Evolutionary conservation across 2,888 invertebrate species (phyloP), one percentile per base, ranked within the genome.

Genomic region (Hirtodrosophila confusa): DNA sequence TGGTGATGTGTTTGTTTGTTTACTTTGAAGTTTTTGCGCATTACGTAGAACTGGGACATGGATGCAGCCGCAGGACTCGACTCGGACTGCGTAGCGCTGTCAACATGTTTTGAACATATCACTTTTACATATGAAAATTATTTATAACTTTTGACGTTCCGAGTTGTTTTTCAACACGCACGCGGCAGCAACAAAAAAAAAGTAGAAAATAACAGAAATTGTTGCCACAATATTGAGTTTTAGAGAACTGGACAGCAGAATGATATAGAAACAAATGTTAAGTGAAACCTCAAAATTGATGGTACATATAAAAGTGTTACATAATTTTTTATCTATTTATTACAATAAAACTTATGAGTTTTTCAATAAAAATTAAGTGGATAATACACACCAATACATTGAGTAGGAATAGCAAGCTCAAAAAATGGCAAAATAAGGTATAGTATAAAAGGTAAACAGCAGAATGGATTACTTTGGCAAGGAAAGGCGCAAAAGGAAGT

Each of bases 41-140:
- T 80, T 84, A 73, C 69, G 43, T 50, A 49, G 51, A 80, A 82
- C 69, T 85, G 79, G 86, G 77, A 79, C 80, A 75, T 61, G 61
- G 48, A 62, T 66, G 61, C 75, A 62, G 73, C 73, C 75, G 40
- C 66, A 55, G 73, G 61, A 75, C 67, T 24, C 35, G 51, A 41
- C 56, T 64, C 48, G 64, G 69, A 65, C 73, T 51, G 44, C 61
- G 65, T 44, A 62, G 51, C 71, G 67, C 87, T 87, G 84, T 82
- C 84, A 85, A 85, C 84, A 85, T 85, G 87, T 85, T 85, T 85
- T 85, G 87, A 85, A 85, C 84, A 85, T 85, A 85, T 85, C 84
- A 87, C 84, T 87, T 86, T 73, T 85, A 78, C 78, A 74, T 84
- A 82, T 87, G 77, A 82, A 85, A 87, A 85, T 85, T 85, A 85